Evolutionary conservation across 2,888 invertebrate genomes (phyloP), one percentile per base, ranked within the genome.

Genomic region (Athetis lepigone): DNA sequence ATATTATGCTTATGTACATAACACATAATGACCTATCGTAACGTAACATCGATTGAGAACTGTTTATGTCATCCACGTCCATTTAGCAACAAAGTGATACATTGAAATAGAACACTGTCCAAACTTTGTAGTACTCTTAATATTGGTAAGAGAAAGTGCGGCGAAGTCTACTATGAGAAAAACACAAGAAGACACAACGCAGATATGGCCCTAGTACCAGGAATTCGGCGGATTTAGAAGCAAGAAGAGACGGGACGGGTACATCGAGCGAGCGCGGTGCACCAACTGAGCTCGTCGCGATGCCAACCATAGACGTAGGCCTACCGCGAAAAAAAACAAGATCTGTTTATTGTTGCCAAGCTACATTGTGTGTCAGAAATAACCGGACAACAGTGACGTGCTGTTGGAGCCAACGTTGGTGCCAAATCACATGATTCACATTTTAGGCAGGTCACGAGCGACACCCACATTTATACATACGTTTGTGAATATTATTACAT

Each of bases 401-500:
- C 79, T 76, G 71, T 88, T 88, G 88, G 89, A 82, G 75, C 90
- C 87, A 90, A 88, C 79, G 83, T 88, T 90, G 85, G 89, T 90
- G 92, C 92, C 92, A 88, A 90, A 90, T 93, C 93, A 93, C 92
- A 92, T 93, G 93, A 93, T 90, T 89, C 89, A 90, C 88, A 91
- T 92, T 90, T 89, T 83, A 87, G 88, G 84, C 91, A 84, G 88
- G 91, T 92, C 91, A 93, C 91, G 92, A 91, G 90, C 79, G 86
- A 86, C 91, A 87, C 92, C 88, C 90, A 90, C 92, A 76, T 81
- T 13, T 13, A 43, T 36, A 49, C 43, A 59, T 58, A 70, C 43
- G 36, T 52, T 42, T 54, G 64, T 59, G 45, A 43, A 54, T 51
- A 42, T 37, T 25, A 19, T 37, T 42, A 47, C 33, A 40, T 36